Evolutionary conservation across 1,140 invertebrate species (phyloP), one percentile per base, ranked within the genome.

Genomic region (Drosophila grimshawi): DNA sequence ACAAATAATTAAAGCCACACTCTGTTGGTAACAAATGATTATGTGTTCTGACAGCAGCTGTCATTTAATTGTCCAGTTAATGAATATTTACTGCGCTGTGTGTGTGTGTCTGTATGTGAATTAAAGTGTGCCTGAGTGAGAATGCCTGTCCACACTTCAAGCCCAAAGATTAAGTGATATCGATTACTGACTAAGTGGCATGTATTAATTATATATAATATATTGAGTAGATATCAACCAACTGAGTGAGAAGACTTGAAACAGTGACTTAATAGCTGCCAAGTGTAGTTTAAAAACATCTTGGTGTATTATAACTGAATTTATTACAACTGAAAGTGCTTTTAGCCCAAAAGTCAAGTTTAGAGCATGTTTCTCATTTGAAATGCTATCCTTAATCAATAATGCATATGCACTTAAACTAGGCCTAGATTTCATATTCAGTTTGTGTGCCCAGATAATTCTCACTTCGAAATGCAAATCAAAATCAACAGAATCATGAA

Each of bases 51-150:
- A 68, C 60, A 73, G 37, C 10, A 45, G 46, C 19, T 41, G 63
- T 29, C 51, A 55, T 78, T 81, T 61, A 63, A 82, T 57, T 72
- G 70, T 51, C 45, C 52, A 11, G 53, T 51, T 78, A 81, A 85
- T 77, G 66, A 41, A 66, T 70, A 86, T 77, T 72, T 76, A 72
- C 73, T 60, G 48, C 43, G 39, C 30, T 33, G 2, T 45, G 29
- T 29, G n/a, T 11, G 30, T 45, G 11, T 19, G 10, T 59, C 41
- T 5, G 3, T 35, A 35, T 33, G 32, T 60, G 43, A 30, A 57
- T 32, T 57, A 27, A 43, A 29, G 37, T 56, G n/a, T 35, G 32
- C 6, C 5, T 37, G 5, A n/a, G 39, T 43, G 39, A n/a, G 39
- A 4, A 1, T 41, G 39, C n/a, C 3, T 41, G 39, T 41, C 39